Conservation (phyloP, 2,888 invertebrate genomes). For the Drosophila stalkeri region DNA sequence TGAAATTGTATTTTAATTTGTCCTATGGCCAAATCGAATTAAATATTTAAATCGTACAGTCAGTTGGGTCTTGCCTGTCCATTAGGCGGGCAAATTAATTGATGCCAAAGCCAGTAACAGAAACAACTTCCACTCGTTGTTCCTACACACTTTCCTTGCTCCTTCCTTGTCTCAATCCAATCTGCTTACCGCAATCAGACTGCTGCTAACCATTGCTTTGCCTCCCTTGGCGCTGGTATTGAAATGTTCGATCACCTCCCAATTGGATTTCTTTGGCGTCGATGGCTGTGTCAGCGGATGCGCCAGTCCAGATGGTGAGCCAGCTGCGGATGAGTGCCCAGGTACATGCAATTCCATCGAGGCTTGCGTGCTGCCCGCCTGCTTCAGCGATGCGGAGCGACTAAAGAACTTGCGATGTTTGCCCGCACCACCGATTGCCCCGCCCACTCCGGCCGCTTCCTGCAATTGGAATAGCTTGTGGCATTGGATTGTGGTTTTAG, state of each 20-base stretch:
- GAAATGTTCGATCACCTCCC: conserved; percentile 96
- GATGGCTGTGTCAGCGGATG: conserved; percentile 86
- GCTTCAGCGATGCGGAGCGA: conserved; percentile 87
- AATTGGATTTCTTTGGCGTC: conserved; percentile 92
- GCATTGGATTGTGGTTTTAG: conserved; percentile 6
- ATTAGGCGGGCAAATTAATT: conserved; percentile 71
- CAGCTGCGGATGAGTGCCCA: conserved; percentile 59
- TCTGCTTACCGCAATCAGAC: conserved; percentile 88
- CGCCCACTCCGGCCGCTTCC: conserved; percentile 18
- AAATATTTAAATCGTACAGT: conserved; percentile 67
- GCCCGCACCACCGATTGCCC: conserved; percentile 4
- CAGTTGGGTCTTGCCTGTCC: conserved; percentile 39
- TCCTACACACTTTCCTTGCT: too few species aligned
- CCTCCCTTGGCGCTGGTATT: conserved; percentile 88
- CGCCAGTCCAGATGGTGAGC: conserved; percentile 47
- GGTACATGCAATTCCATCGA: conserved; percentile 83
- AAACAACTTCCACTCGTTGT: conserved; percentile 1
- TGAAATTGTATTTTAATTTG: conserved; percentile 68
- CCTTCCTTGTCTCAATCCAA: not conserved
- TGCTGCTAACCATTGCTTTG: conserved; percentile 88
- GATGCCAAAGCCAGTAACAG: conserved; percentile 47
- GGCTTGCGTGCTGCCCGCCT: conserved; percentile 84
- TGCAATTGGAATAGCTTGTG: conserved; percentile 14
- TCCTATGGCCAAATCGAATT: conserved; percentile 67
- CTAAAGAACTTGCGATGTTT: conserved; percentile 85